Base-by-base conservation (phyloP, 1,140 invertebrate species). In the Drosophila sturtevanti region DNA sequence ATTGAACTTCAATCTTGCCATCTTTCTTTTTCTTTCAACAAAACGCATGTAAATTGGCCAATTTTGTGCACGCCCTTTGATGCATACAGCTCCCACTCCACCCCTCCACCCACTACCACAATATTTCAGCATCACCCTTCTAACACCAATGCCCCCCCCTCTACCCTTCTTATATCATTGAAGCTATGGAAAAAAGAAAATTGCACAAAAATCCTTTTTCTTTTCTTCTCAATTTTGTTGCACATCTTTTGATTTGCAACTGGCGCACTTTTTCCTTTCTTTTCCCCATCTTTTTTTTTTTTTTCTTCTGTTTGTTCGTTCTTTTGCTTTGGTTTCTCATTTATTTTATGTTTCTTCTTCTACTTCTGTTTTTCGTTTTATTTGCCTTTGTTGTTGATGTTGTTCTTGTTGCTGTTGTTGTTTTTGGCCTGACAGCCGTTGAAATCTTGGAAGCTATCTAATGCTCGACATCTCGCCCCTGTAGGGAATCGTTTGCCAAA, bases 41-140 rank as follows among this genome's bases (percentile, higher is more conserved):
- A 85, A 85, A 81, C 81, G 81, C 77, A 85, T 85, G 81, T 85
- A 85, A 85, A 85, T 85, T 85, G 81, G 81, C 81, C 81, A 85
- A 85, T 85, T 85, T 85, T 44, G 70, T 69, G 70, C 63, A 64
- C 69, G 63, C 73, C 55, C 67, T 48, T 48, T 48, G 41, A 48
- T 48, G 10, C 41, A 16, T 21, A 6, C 27, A 4, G 6, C 71
- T 48, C 58, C 79, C 72, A 34, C 44, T n/a, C 63, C 56, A 35
- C 51, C 64, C 59, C 51, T 68, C 66, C 68, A 54, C 52, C 72
- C 38, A 4, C 35, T 58, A 38, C 38, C n/a, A n/a, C n/a, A n/a
- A n/a, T n/a, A n/a, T n/a, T n/a, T n/a, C n/a, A n/a, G n/a, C n/a
- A n/a, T n/a, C n/a, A n/a, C n/a, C n/a, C n/a, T n/a, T n/a, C n/a